Conservation (phyloP, 2,113 vertebrate genomes). For the Numenius arquata region DNA sequence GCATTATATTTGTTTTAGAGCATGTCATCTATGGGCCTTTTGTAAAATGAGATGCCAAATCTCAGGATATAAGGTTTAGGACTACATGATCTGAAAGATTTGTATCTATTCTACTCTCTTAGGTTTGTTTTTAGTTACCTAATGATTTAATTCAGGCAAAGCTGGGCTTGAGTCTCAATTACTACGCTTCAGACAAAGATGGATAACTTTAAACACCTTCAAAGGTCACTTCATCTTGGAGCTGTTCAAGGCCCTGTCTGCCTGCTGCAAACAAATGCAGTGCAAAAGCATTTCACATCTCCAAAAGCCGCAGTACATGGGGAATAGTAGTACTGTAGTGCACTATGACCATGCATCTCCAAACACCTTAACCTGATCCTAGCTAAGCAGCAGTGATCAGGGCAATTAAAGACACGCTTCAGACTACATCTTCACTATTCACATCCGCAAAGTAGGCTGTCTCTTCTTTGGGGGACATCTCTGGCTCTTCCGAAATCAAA, state of each 20-base stretch:
- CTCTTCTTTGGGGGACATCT: not conserved
- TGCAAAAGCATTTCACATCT: not conserved
- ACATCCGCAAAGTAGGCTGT: not conserved
- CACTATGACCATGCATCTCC: not conserved
- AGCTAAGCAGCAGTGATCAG: not conserved
- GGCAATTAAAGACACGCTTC: not conserved
- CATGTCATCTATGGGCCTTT: not conserved
- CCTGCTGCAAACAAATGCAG: not conserved
- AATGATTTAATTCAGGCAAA: slow-evolving; percentile 31
- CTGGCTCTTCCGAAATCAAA: not conserved
- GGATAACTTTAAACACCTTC: slow-evolving; percentile 13
- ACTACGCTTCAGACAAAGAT: not conserved
- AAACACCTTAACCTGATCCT: not conserved
- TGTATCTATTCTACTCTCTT: not conserved
- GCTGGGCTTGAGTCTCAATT: not conserved
- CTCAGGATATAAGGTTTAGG: not conserved
- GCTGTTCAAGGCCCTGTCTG: not conserved
- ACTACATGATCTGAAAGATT: not conserved
- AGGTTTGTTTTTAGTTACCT: not conserved
- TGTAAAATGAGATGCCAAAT: not conserved
- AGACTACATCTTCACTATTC: not conserved
- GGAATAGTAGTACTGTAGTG: not conserved
- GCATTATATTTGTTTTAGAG: not conserved
- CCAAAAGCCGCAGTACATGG: not conserved
- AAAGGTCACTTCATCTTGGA: not conserved